Evolutionary conservation across 2,797 vertebrate genomes (phyloP).

Genomic region (Adelosebastes latens): DNA sequence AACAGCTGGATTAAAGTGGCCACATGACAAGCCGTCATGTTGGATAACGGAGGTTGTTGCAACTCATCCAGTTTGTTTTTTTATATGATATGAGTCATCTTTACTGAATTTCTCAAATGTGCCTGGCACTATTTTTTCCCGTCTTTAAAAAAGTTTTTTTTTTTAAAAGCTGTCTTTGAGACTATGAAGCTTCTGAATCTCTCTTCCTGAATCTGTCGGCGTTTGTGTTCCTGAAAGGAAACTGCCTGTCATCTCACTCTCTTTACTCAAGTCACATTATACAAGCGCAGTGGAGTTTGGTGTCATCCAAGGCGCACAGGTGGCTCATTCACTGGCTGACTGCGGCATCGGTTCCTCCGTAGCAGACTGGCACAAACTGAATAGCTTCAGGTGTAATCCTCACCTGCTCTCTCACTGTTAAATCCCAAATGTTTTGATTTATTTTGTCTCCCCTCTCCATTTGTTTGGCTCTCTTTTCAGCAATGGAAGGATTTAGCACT

Average conservation of each 20-base stretch:
- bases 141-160: neutral
- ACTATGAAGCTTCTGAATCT: neutral
- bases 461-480: slow-evolving; percentile 65
- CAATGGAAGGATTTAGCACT: slow-evolving; percentile 52
- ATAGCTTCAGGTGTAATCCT: slow-evolving; percentile 68
- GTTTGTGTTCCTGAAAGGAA: slow-evolving; percentile 27
- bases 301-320: slow-evolving; percentile 49
- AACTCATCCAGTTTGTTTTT: neutral
- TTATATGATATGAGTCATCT: slow-evolving; percentile 8
- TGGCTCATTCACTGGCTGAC: slow-evolving; percentile 55
- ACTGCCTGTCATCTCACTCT: slow-evolving; percentile 24
- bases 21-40: slow-evolving; percentile 19
- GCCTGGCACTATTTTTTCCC: neutral
- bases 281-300: neutral
- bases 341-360: slow-evolving; percentile 31
- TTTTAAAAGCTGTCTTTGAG: neutral
- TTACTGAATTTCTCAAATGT: neutral
- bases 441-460: slow-evolving; percentile 50
- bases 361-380: slow-evolving; percentile 49
- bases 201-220: neutral
- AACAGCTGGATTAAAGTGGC: slow-evolving; percentile 11
- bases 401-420: slow-evolving; percentile 53
- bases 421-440: slow-evolving; percentile 65
- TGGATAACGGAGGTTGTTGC: neutral
- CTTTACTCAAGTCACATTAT: slow-evolving; percentile 21